Conservation (phyloP, 2,113 vertebrate species). For the Perognathus longimembris region DNA sequence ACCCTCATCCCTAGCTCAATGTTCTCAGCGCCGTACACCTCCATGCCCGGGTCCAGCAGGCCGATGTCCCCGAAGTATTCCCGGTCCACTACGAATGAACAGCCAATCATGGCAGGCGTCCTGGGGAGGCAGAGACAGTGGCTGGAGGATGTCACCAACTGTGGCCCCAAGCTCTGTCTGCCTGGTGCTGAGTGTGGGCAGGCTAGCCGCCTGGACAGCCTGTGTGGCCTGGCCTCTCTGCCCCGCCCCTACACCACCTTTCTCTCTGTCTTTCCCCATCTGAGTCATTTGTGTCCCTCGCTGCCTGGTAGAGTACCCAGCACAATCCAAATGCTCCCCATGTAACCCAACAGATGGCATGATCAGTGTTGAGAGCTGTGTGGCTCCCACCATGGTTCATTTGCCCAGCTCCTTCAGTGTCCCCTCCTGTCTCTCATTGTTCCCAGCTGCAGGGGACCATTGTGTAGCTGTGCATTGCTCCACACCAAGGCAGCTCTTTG, state of each 20-base stretch:
- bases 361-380: too few relatives aligned
- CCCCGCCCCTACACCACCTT: not conserved
- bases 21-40: slow-evolving; percentile 98
- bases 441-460: not conserved
- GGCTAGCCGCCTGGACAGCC: not conserved
- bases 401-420: not conserved
- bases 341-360: not conserved
- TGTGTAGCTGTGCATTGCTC: not conserved
- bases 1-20: slow-evolving; percentile 99
- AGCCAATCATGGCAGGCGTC: slow-evolving; percentile 99
- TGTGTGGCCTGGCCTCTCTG: not conserved
- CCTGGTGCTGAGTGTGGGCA: not conserved
- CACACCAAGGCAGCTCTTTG: fast-evolving
- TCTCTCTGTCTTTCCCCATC: too few relatives aligned
- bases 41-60: slow-evolving; percentile 97
- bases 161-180: not conserved
- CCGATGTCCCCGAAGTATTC: slow-evolving; percentile 98
- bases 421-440: not conserved
- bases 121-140: slow-evolving; percentile 79
- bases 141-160: not conserved
- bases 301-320: not conserved
- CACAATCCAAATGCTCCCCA: not conserved
- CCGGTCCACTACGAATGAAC: slow-evolving; percentile 97
- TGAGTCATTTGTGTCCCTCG: not conserved
- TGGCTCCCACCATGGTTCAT: not conserved